Base-by-base conservation (phyloP, 1,140 invertebrate species). In the Drosophila biarmipes region DNA sequence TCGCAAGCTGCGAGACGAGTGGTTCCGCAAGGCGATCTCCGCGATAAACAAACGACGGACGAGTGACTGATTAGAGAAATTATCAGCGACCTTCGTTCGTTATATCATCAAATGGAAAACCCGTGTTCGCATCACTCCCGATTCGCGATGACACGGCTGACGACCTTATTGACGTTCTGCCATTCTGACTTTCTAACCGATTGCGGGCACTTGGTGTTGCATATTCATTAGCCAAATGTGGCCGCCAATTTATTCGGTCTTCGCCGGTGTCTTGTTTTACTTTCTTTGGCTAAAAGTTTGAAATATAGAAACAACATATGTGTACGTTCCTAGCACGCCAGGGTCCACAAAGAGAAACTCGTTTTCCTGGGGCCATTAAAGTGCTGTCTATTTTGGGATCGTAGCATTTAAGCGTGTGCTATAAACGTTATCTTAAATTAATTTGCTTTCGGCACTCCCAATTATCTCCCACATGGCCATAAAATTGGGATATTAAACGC, bases 31-130 rank as follows among this genome's bases (percentile, higher is more conserved):
- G 66, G 37, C 56, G 69, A 66, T 71, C 58, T 59, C 51, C n/a
- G 45, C 49, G 76, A 80, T 73, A 73, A 66, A 78, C 73, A 76
- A 79, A 58, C 55, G 59, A 43, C 71, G 53, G 12, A 56, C 62
- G 64, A 73, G 75, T 78, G 79, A 73, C 78, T 82, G 82, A 87
- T 87, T 87, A 78, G 69, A 87, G 48, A 75, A 78, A 58, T 76
- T 79, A 87, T 86, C 82, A 87, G 75, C 45, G 51, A 73, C 84
- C 84, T 78, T 73, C 48, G 74, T 38, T 52, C 42, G 63, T 27
- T 73, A 64, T 75, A 81, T 67, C 59, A 71, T 62, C 69, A 78
- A 86, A 86, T 86, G 82, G 74, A 78, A 82, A 78, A 75, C 17
- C 63, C 69, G 40, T 86, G 81, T 81, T 73, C 37, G 31, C 24